Conservation (phyloP, 2,113 vertebrate species). For the Pogonocichla stellata region DNA sequence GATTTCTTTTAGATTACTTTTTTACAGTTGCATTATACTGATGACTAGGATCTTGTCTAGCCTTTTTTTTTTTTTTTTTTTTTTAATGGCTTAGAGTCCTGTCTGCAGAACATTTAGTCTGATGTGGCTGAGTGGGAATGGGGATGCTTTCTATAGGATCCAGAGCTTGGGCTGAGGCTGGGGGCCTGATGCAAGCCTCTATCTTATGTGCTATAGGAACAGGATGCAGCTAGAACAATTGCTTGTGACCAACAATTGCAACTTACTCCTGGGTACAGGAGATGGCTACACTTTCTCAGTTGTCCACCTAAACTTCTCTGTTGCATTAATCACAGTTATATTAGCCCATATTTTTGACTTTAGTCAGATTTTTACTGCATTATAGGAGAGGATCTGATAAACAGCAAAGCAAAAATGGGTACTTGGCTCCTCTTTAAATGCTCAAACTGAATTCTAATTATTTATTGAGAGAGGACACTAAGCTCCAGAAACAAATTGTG, state of each 20-base stretch:
- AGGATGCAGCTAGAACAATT: background rate
- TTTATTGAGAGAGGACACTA: background rate
- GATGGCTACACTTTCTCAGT: background rate
- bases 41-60: background rate
- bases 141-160: background rate
- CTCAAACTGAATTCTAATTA: background rate
- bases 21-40: background rate
- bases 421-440: background rate
- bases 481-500: background rate
- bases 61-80: background rate
- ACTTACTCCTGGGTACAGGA: background rate
- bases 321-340: background rate
- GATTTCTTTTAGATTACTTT: background rate
- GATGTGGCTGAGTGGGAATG: background rate
- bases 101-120: background rate
- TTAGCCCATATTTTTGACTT: background rate
- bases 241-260: background rate
- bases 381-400: background rate
- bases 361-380: background rate
- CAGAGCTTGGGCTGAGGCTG: background rate
- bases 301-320: background rate
- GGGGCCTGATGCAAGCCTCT: background rate
- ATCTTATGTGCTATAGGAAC: fast-evolving
- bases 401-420: background rate
- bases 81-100: background rate